These are phyloP conservation scores for Gadus chalcogrammus DNA, from an alignment of 2,113 vertebrate species.

Conservation along the genomic window DNA sequence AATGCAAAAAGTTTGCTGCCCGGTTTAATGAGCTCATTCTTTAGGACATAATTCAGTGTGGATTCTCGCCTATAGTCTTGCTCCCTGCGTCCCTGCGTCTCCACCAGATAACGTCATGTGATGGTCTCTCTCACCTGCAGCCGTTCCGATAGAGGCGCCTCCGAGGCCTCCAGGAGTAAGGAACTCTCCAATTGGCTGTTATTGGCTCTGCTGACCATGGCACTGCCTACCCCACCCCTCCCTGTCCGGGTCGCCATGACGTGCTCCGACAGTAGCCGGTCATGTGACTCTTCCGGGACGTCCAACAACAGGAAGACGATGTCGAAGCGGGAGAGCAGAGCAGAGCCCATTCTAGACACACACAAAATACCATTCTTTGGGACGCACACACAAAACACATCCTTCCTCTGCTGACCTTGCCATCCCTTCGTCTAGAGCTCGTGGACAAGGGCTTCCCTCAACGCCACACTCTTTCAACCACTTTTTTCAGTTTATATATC, in stretches of 20 bases:
- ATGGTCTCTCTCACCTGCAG: slow-evolving; percentile 76
- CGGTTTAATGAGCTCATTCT: too few species aligned
- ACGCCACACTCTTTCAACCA: too few species aligned
- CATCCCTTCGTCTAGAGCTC: too few species aligned
- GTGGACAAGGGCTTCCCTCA: too few species aligned
- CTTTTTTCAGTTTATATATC: too few species aligned
- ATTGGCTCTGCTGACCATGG: slow-evolving; percentile 60
- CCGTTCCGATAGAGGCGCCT: slow-evolving; percentile 82
- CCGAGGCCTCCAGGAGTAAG: slow-evolving; percentile 77
- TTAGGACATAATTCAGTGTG: background rate
- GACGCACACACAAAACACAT: too few species aligned
- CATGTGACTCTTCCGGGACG: slow-evolving; percentile 91
- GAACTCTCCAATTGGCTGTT: slow-evolving; percentile 74
- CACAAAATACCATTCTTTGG: background rate
- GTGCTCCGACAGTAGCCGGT: slow-evolving; percentile 90
- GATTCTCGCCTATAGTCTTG: background rate
- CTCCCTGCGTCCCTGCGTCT: background rate
- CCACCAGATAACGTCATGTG: background rate
- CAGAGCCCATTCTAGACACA: slow-evolving; percentile 87
- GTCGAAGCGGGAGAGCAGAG: slow-evolving; percentile 92
- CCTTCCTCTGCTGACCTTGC: too few species aligned
- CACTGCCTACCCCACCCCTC: slow-evolving; percentile 66
- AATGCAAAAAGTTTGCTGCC: too few species aligned
- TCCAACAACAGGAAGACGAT: slow-evolving; percentile 96
- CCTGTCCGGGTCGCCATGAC: slow-evolving; percentile 89